Base-by-base conservation (phyloP, 1,140 invertebrate species). In the Eumeta japonica region DNA sequence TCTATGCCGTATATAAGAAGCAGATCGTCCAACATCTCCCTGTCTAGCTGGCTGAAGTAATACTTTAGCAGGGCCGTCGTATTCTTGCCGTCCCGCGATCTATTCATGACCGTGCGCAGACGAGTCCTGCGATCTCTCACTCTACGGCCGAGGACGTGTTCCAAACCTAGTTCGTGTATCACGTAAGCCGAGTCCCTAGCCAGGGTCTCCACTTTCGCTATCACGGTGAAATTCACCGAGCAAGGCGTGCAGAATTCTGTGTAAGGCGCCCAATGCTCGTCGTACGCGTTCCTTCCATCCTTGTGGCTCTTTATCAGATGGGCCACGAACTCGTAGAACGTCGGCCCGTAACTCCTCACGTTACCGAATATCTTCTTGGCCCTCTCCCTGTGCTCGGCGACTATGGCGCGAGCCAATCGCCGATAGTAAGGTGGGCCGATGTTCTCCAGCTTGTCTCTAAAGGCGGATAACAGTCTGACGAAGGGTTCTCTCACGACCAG, bases 401-500 rank as follows among this genome's bases (percentile, higher is more conserved):
- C 79, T 28, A 88, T 87, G 27, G 82, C 62, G 27, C 76, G 76
- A 10, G 84, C 84, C 27, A 88, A 65, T 46, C 84, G 84, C 49
- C 84, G 81, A 53, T 88, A 87, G 52, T 81, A 85, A 2, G 83
- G 84, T 46, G 86, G 79, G 51, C 45, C 82, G 62, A 62, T 82
- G 53, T 84, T 80, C 58, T 89, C 84, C 37, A 97, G 78, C 75
- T 97, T 97, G 62, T 95, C 94, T 42, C 88, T 79, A 64, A 90
- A 96, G 9, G 92, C 92, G 1, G 91, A 94, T 11, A 96, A 59
- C 2, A 96, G 73, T 38, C 94, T 79, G 58, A 96, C 92, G 45
- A 96, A 86, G 0, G 94, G 94, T 76, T 96, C 90, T 13, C 94
- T 78, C 0, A 93, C 92, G 43, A 95, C 89, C 13, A 95, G 72